Evolutionary conservation across 2,797 vertebrate genomes (phyloP).

Genomic region (Fundulus diaphanus): DNA sequence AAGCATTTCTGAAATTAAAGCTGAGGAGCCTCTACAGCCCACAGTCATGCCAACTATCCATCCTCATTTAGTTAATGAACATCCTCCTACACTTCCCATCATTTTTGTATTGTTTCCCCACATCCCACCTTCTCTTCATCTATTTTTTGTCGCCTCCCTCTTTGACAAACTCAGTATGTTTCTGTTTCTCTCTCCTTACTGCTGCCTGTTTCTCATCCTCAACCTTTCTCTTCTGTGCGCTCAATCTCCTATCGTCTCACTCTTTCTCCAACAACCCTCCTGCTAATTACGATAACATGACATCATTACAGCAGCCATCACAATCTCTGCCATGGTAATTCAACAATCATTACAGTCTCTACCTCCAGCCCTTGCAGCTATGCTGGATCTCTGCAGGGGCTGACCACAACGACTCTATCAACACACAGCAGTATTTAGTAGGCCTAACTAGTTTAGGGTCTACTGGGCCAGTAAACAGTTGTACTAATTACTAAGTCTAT

Average conservation of each 20-base stretch:
- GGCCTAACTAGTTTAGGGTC: constrained; percentile 59
- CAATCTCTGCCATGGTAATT: constrained; percentile 70
- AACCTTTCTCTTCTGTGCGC: constrained; percentile 12
- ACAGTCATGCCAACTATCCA: constrained; percentile 70
- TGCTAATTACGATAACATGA: constrained; percentile 76
- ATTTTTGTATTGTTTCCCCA: constrained; percentile 42
- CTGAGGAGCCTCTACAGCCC: constrained; percentile 65
- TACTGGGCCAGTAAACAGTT: constrained; percentile 63
- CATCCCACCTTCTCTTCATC: constrained; percentile 21
- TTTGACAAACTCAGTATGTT: constrained; percentile 45
- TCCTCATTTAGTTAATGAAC: constrained; percentile 78
- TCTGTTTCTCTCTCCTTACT: constrained; percentile 27
- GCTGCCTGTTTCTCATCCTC: constrained; percentile 26
- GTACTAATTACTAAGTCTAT: constrained; percentile 48
- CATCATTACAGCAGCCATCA: constrained; percentile 75
- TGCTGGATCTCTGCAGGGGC: constrained; percentile 31
- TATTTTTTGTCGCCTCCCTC: constrained; percentile 6
- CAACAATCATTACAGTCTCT: constrained; percentile 64
- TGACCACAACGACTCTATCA: constrained; percentile 47
- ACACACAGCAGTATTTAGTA: constrained; percentile 64
- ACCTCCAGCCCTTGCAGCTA: constrained; percentile 43
- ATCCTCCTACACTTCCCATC: constrained; percentile 63
- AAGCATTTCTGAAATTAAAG: constrained; percentile 62
- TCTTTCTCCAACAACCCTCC: constrained; percentile 44
- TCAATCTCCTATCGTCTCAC: constrained; percentile 17